phyloP scores from a whole-genome alignment of 1,140 invertebrate species.

The Acyrthosiphon pisum region DNA sequence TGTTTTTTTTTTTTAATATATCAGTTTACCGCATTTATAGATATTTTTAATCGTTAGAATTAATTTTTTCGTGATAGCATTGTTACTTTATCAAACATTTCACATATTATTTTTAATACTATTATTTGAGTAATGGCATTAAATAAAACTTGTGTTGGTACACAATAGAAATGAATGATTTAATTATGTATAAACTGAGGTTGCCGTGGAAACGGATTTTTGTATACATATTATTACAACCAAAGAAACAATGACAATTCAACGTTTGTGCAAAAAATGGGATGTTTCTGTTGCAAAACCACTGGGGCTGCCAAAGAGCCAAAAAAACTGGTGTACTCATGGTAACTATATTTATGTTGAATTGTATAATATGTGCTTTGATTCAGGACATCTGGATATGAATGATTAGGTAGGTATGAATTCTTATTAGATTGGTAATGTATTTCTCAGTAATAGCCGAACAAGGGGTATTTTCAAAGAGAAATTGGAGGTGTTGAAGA shows the following conservation, averaged over 20 bases:
- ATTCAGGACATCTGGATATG: neutral
- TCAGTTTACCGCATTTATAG: neutral
- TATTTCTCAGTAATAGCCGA: neutral
- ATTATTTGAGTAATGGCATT: neutral
- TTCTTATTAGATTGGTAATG: neutral
- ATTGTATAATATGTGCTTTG: neutral
- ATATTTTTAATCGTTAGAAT: neutral
- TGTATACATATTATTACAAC: neutral
- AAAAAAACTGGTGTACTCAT: constrained; percentile 42
- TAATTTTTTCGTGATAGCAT: neutral
- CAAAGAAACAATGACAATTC: neutral
- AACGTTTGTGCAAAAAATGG: neutral
- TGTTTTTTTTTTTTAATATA: neutral
- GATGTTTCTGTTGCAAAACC: constrained; percentile 36
- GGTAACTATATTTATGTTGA: neutral
- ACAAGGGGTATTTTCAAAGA: neutral
- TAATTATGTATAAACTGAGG: neutral
- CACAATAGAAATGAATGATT: neutral
- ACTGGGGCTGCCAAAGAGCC: neutral
- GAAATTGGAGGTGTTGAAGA: neutral
- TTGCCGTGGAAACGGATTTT: neutral
- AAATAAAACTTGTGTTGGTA: neutral
- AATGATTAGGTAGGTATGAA: neutral
- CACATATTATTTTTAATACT: neutral
- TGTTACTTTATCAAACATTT: neutral